Conservation (phyloP, 2,113 vertebrate species). For the Pelmatolapia mariae region DNA sequence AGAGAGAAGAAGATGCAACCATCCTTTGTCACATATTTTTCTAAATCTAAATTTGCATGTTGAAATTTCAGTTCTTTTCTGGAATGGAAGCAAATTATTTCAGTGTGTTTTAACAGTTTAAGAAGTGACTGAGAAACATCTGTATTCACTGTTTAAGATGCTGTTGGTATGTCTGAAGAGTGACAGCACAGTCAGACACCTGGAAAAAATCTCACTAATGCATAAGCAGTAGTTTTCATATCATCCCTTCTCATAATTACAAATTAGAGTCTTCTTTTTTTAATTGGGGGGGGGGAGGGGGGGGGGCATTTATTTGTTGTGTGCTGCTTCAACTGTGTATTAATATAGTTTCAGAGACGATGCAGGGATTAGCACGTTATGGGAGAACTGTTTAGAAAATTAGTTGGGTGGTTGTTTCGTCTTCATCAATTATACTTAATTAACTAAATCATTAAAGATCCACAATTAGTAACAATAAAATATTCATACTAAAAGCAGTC, state of each 20-base stretch:
- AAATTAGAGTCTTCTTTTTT: neutral
- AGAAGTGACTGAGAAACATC: neutral
- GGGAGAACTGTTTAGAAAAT: neutral
- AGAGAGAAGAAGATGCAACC: slow-evolving; percentile 18
- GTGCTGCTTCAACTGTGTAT: slow-evolving; percentile 9
- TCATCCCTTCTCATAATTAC: neutral
- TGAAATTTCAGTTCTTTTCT: slow-evolving; percentile 32
- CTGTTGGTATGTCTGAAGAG: neutral
- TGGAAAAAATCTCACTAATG: neutral
- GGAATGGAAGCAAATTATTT: slow-evolving; percentile 5
- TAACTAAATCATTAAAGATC: neutral
- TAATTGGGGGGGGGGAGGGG: neutral
- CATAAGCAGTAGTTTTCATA: neutral
- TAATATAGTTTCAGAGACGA: neutral
- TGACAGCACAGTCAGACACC: neutral
- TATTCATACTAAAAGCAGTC: neutral
- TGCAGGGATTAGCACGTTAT: neutral
- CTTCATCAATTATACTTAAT: neutral
- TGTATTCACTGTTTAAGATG: neutral
- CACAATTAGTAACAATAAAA: neutral
- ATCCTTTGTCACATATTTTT: slow-evolving; percentile 65
- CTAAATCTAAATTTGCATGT: slow-evolving; percentile 59
- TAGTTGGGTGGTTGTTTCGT: neutral
- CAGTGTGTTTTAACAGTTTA: neutral
- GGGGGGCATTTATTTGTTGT: neutral